These are phyloP conservation scores for Orchesella cincta DNA, from an alignment of 1,140 invertebrate species.

Conservation along the genomic window DNA sequence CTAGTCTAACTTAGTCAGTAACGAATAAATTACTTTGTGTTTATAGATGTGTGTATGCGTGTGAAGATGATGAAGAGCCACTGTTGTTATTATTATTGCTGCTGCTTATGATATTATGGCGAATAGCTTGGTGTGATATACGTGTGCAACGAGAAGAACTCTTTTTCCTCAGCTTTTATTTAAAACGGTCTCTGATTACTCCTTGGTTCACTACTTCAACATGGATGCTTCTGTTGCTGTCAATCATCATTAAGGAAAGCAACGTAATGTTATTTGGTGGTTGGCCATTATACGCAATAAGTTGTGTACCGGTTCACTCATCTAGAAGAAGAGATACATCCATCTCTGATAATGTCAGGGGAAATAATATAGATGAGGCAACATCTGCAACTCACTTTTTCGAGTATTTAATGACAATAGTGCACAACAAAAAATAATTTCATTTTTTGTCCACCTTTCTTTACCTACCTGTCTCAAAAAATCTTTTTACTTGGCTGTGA, in stretches of 20 bases:
- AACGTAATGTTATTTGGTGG: neutral
- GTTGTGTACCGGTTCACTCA: neutral
- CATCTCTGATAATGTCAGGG: slow-evolving; percentile 10
- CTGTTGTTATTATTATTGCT: neutral
- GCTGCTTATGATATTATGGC: neutral
- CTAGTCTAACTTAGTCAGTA: slow-evolving; percentile 47
- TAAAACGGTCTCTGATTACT: slow-evolving; percentile 20
- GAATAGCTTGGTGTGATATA: neutral
- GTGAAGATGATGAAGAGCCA: slow-evolving; percentile 14
- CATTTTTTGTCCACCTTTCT: too few species aligned
- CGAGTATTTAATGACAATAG: slow-evolving; percentile 15
- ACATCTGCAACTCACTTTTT: slow-evolving; percentile 13
- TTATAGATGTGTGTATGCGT: neutral
- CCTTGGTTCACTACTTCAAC: slow-evolving; percentile 16
- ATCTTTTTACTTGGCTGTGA: neutral
- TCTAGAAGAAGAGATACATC: neutral
- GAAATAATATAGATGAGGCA: slow-evolving; percentile 3
- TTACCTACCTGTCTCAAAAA: neutral
- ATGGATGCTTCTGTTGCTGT: slow-evolving; percentile 8
- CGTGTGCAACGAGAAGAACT: neutral
- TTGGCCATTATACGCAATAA: neutral
- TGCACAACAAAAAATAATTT: neutral
- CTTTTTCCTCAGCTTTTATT: slow-evolving; percentile 14
- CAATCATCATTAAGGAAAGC: slow-evolving; percentile 25
- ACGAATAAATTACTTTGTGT: slow-evolving; percentile 47